A percentile compares a stretch with the other conserved stretches of the same genome.
phyloP scores from a whole-genome alignment of 2,113 vertebrate species.

The Cranoglanis bouderius region DNA sequence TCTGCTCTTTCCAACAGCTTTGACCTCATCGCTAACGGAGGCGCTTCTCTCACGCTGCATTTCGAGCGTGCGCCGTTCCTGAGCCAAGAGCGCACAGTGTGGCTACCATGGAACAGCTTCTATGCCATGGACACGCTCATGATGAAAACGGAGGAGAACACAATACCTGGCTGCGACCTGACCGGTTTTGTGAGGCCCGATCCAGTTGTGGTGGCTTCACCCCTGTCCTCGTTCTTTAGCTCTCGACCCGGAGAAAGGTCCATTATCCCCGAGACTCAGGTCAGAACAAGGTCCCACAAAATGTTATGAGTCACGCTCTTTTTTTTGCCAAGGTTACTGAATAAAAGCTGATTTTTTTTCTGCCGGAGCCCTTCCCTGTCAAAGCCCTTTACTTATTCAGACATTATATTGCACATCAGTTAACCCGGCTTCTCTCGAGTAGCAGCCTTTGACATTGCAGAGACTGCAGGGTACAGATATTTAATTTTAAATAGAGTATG shows the following conservation, averaged over 20 bases:
- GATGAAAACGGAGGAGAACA: constrained; percentile 98
- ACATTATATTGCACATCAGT: constrained; percentile 8
- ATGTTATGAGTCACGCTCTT: background rate
- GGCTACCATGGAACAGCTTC: constrained; percentile 97
- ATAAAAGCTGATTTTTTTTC: constrained; percentile 7
- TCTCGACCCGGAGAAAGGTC: constrained; percentile 87
- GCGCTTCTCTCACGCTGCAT: constrained; percentile 90
- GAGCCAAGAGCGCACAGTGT: constrained; percentile 96
- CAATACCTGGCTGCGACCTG: constrained; percentile 97
- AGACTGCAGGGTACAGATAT: constrained; percentile 11
- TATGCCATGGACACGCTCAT: constrained; percentile 98
- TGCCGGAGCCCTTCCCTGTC: background rate
- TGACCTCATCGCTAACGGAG: constrained; percentile 96
- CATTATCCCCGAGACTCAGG: constrained; percentile 98
- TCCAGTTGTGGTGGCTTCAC: constrained; percentile 94
- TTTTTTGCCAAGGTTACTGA: background rate
- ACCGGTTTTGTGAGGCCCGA: constrained; percentile 95
- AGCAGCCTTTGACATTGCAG: constrained; percentile 9
- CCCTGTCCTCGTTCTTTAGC: constrained; percentile 97
- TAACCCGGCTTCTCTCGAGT: constrained; percentile 2
- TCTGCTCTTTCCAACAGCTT: constrained; percentile 76
- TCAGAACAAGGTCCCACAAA: constrained; percentile 59
- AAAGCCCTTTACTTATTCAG: background rate
- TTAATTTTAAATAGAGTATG: background rate
- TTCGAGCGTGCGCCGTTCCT: constrained; percentile 96